Conservation (phyloP, 2,113 vertebrate species). For the Phyllopteryx taeniolatus region DNA sequence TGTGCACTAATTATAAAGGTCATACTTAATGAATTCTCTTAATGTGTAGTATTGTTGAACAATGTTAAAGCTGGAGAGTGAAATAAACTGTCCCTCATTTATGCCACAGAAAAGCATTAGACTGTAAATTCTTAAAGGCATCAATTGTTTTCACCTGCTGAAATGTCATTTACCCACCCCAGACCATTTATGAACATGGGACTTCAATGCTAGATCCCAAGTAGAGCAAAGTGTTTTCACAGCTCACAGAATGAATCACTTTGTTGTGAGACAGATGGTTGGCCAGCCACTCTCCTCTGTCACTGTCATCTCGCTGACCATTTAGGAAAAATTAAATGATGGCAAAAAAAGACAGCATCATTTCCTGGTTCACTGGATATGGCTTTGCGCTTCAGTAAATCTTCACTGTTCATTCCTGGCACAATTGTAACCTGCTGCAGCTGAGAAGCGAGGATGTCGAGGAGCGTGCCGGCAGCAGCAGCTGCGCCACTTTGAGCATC, state of each 20-base stretch:
- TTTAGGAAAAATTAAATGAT: conserved; percentile 63
- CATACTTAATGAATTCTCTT: too few species aligned
- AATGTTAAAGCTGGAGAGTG: neutral
- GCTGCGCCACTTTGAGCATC: conserved; percentile 47
- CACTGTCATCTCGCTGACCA: conserved; percentile 61
- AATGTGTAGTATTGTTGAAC: conserved; percentile 7
- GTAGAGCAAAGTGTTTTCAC: conserved; percentile 56
- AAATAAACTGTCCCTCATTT: conserved; percentile 23
- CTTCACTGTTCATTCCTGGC: conserved; percentile 47
- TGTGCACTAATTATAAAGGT: too few species aligned
- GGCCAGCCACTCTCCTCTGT: conserved; percentile 43
- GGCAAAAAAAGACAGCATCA: conserved; percentile 51
- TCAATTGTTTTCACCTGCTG: conserved; percentile 16
- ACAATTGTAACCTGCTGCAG: conserved; percentile 41
- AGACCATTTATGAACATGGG: conserved; percentile 40
- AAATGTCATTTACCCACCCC: conserved; percentile 17
- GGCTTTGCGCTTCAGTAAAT: conserved; percentile 44
- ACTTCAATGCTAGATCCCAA: conserved; percentile 34
- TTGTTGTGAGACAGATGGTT: conserved; percentile 38
- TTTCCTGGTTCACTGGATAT: conserved; percentile 67
- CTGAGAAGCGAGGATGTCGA: conserved; percentile 44
- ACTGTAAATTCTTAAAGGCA: conserved; percentile 20
- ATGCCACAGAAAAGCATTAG: conserved; percentile 12
- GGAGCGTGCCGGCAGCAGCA: conserved; percentile 27
- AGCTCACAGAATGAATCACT: conserved; percentile 47